Conservation (phyloP, 2,888 invertebrate species). For the Girardia tigrina region DNA sequence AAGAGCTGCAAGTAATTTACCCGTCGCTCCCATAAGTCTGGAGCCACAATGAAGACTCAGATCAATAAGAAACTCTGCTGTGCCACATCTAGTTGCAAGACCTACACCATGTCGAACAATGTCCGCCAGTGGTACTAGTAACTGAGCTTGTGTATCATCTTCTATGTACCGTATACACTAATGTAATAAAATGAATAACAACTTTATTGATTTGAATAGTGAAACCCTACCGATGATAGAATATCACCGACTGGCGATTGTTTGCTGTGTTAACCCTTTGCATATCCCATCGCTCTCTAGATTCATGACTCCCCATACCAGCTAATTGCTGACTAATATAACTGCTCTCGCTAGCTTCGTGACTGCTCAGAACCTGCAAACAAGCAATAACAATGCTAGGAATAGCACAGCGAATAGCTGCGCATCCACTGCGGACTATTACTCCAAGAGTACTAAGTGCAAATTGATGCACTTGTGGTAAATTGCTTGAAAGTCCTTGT, state of each 20-base stretch:
- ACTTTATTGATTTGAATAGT: too few relatives aligned
- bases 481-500: slow-evolving; percentile 64
- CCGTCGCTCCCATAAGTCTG: slow-evolving; percentile 42
- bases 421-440: slow-evolving; percentile 64
- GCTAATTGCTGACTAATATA: slow-evolving; percentile 64
- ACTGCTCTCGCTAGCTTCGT: slow-evolving; percentile 65
- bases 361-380: slow-evolving; percentile 62
- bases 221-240: slow-evolving; percentile 63
- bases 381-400: slow-evolving; percentile 67
- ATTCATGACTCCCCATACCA: slow-evolving; percentile 56
- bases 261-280: slow-evolving; percentile 54
- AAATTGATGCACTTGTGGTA: slow-evolving; percentile 58
- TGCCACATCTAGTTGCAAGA: slow-evolving; percentile 62
- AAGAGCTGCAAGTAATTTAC: slow-evolving; percentile 58
- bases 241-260: slow-evolving; percentile 70
- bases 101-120: slow-evolving; percentile 66
- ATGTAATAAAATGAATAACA: too few relatives aligned
- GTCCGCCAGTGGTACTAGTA: slow-evolving; percentile 63
- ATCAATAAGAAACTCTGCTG: slow-evolving; percentile 35
- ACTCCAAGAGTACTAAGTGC: slow-evolving; percentile 60
- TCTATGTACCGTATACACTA: background rate
- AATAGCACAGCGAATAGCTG: slow-evolving; percentile 66
- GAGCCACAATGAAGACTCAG: slow-evolving; percentile 33
- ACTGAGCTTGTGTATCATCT: slow-evolving; percentile 57
- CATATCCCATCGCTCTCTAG: slow-evolving; percentile 56